A percentile compares a stretch with the other conserved stretches of the same genome.
These are phyloP conservation scores for Tanytarsus gracilentus DNA, from an alignment of 2,888 invertebrate species.

Conservation along the genomic window DNA sequence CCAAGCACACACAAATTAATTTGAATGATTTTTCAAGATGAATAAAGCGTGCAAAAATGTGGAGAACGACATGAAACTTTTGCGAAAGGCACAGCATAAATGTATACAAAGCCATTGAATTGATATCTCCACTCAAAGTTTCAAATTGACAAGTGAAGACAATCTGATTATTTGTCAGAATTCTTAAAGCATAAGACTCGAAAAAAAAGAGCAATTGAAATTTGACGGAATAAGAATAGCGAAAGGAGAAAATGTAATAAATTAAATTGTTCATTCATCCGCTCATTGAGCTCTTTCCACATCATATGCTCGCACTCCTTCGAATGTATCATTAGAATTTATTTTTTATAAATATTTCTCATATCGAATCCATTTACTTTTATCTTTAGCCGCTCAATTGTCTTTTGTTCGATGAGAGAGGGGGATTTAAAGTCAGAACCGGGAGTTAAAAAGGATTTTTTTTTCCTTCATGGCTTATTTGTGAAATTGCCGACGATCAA, in stretches of 20 bases:
- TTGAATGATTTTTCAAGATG: constrained; percentile 18
- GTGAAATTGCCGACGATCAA: constrained; percentile 15
- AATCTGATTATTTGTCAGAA: constrained; percentile 24
- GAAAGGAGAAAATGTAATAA: constrained; percentile 3
- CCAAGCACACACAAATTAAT: too few species aligned
- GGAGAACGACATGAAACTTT: too few species aligned
- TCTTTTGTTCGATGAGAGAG: not conserved
- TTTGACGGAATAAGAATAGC: not conserved
- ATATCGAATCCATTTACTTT: not conserved
- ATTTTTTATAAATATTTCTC: not conserved
- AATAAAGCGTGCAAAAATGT: too few species aligned
- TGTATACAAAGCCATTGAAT: too few species aligned
- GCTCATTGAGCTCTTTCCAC: not conserved
- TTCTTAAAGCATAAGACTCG: not conserved
- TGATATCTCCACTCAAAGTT: too few species aligned
- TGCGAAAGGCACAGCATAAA: too few species aligned
- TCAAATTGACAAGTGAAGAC: constrained; percentile 24
- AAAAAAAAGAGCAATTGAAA: not conserved
- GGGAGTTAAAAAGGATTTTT: constrained; percentile 6
- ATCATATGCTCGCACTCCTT: not conserved
- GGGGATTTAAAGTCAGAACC: not conserved
- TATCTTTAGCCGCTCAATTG: constrained; percentile 21
- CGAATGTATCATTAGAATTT: constrained; percentile 12
- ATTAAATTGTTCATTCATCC: constrained; percentile 19
- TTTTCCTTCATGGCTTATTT: constrained; percentile 4